Evolutionary conservation across 92 coral and sea anemone genomes (phyloP).

Genomic region (Pocillopora meandrina): DNA sequence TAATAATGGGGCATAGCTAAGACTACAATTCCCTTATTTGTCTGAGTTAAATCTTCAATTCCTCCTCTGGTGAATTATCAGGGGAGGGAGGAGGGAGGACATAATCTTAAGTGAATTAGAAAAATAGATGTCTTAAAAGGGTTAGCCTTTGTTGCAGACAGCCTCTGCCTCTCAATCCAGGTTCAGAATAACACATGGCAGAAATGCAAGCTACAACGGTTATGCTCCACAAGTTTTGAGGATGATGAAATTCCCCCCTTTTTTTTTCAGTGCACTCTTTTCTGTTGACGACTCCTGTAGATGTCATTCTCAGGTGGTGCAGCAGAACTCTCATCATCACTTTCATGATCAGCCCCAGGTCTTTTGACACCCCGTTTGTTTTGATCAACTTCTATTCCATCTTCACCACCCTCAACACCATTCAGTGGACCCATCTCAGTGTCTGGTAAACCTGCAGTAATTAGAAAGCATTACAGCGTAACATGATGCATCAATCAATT

Average conservation of each 20-base stretch:
- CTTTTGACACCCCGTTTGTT: slow-evolving; percentile 87
- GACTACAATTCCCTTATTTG: too few relatives aligned
- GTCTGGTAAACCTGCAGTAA: slow-evolving; percentile 24
- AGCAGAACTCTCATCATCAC: slow-evolving; percentile 90
- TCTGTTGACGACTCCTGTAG: slow-evolving; percentile 95
- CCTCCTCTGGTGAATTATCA: too few relatives aligned
- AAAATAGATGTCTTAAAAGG: too few relatives aligned
- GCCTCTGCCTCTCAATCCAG: too few relatives aligned
- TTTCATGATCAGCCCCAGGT: slow-evolving; percentile 84
- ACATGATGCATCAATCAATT: background rate
- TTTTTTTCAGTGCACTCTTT: slow-evolving; percentile 73
- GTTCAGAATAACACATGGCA: too few relatives aligned
- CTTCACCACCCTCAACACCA: slow-evolving; percentile 70
- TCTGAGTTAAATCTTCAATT: too few relatives aligned
- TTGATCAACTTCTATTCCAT: slow-evolving; percentile 75
- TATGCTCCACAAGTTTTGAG: background rate
- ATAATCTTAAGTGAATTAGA: too few relatives aligned
- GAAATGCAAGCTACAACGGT: too few relatives aligned
- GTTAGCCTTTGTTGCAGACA: too few relatives aligned
- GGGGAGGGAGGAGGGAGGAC: too few relatives aligned
- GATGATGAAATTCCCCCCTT: background rate
- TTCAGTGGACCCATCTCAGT: slow-evolving; percentile 66
- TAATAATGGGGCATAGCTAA: too few relatives aligned
- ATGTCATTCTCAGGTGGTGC: slow-evolving; percentile 93
- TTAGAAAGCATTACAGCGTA: background rate